phyloP scores from a whole-genome alignment of 92 coral and sea anemone genomes.

The Parazoanthus atlanticus region DNA sequence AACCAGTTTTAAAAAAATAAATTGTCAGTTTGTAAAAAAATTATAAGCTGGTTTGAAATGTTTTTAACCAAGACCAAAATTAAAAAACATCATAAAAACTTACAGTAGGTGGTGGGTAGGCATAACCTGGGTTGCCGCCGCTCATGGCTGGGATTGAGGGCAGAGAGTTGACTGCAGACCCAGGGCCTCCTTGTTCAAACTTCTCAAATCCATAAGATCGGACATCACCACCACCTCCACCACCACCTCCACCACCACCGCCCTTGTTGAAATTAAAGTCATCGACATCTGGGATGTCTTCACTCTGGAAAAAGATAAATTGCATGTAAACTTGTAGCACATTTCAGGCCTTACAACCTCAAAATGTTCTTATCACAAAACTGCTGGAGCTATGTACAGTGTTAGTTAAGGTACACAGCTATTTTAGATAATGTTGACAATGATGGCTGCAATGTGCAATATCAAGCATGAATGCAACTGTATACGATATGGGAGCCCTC shows the following conservation, averaged over 20 bases:
- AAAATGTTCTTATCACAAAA: too few relatives aligned
- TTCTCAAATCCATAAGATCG: slow-evolving; percentile 69
- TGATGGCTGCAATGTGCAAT: too few relatives aligned
- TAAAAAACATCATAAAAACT: not conserved
- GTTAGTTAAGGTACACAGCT: too few relatives aligned
- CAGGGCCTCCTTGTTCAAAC: slow-evolving; percentile 47
- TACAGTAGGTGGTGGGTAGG: slow-evolving; percentile 73
- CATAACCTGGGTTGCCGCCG: slow-evolving; percentile 70
- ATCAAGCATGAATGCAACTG: too few relatives aligned
- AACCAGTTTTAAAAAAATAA: too few relatives aligned
- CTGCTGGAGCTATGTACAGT: too few relatives aligned
- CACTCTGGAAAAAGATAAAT: slow-evolving; percentile 35
- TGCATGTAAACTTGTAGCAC: not conserved
- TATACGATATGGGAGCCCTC: too few relatives aligned
- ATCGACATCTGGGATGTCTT: slow-evolving; percentile 59
- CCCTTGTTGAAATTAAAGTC: slow-evolving; percentile 43
- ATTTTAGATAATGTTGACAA: too few relatives aligned
- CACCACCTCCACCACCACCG: slow-evolving; percentile 59
- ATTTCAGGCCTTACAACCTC: not conserved
- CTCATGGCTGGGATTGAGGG: slow-evolving; percentile 84
- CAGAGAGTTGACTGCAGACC: slow-evolving; percentile 44
- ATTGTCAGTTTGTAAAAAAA: too few relatives aligned
- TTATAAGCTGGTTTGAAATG: too few relatives aligned
- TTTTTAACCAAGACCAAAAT: not conserved
- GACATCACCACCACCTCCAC: slow-evolving; percentile 53